Base-by-base conservation (phyloP, 2,888 invertebrate genomes). In the Mellilla xanthometata region DNA sequence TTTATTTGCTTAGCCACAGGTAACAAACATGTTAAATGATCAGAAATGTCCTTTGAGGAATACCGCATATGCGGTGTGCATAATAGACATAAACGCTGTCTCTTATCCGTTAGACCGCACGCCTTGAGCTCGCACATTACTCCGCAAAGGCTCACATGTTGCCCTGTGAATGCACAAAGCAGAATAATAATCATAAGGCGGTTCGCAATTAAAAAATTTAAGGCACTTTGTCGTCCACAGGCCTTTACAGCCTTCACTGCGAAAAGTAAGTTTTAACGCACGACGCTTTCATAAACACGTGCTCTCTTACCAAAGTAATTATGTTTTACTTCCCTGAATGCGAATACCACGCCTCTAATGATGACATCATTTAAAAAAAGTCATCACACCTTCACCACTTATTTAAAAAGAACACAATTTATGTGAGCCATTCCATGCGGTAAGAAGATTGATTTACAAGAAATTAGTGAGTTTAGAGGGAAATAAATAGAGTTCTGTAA, bases 121-220 rank as follows among this genome's bases (percentile, higher is more conserved):
- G 12, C n/a, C 46, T 65, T 47, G 54, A 58, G 56, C 62, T 64
- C 72, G 66, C 72, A 56, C 62, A 72, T 78, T 74, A 74, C 72
- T 65, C 54, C 50, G 75, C 60, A 76, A 76, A 77, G 66, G 73
- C 75, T 62, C 73, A 80, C 72, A 76, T 77, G 77, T 74, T 69
- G 73, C 76, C 70, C 75, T 69, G 65, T 79, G 77, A 80, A 87
- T 81, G 80, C 84, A 88, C 87, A 88, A 88, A 88, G 83, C 76
- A 75, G 78, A 68, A 83, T 82, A 85, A 86, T 86, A 85, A 86
- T 77, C 79, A 83, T 79, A 81, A 80, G 76, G 77, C 81, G 72
- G 75, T 66, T 67, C 60, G 88, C 86, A 89, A 88, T 89, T 88
- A 89, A 89, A 89, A 86, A 83, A 85, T 81, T 87, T 85, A 80